Conservation (phyloP, 2,113 vertebrate species). For the Varanus salvator region DNA sequence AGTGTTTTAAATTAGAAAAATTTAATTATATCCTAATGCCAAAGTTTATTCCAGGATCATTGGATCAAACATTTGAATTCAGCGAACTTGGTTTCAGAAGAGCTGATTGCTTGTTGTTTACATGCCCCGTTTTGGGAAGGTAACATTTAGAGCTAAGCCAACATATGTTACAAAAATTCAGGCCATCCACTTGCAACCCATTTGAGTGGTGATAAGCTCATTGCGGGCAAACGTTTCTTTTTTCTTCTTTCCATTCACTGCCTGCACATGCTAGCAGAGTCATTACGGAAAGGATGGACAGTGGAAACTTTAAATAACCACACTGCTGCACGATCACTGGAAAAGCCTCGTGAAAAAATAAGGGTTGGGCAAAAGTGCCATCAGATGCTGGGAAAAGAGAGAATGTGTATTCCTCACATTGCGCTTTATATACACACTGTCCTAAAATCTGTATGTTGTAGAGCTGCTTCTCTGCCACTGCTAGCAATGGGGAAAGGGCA, state of each 20-base stretch:
- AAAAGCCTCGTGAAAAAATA: background rate
- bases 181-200: background rate
- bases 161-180: background rate
- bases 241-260: background rate
- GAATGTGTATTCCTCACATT: background rate
- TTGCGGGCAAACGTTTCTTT: background rate
- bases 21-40: rapidly evolving
- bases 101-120: background rate
- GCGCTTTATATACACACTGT: background rate
- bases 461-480: background rate
- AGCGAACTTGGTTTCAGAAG: rapidly evolving
- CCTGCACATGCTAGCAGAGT: background rate
- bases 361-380: background rate
- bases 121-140: rapidly evolving
- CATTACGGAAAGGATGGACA: background rate
- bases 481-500: too few relatives aligned
- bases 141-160: background rate
- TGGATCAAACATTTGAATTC: background rate
- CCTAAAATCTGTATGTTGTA: background rate
- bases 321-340: background rate
- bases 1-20: background rate
- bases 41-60: background rate
- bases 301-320: background rate
- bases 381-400: background rate
- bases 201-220: background rate